Base-by-base conservation (phyloP, 2,113 vertebrate genomes). In the Eidolon helvum region DNA sequence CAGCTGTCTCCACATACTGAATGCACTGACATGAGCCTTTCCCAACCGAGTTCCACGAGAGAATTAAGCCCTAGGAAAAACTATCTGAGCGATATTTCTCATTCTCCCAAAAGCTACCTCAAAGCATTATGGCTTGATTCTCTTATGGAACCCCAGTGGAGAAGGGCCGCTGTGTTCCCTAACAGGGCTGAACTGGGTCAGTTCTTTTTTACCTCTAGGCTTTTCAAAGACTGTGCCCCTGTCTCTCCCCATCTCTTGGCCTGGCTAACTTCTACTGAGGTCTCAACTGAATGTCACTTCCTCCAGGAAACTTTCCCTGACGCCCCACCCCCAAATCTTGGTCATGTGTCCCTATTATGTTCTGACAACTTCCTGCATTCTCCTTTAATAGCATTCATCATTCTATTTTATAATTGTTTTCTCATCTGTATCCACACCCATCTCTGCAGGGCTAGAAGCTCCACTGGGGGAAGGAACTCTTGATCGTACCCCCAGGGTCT, bases 351-450 rank as follows among this genome's bases (percentile, higher is more conserved):
- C 59, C 75, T 90, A 5, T 61, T 35, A 18, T 18, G 1, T 92
- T 16, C 45, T 71, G 26, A 50, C 80, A 59, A 35, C 19, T 71
- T 33, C 65, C 45, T 66, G 19, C 63, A 12, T 28, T 50, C 71
- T 74, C 35, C 57, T 84, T 59, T 78, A 59, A 24, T 69, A 80
- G 33, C 45, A 59, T 74, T 90, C 59, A 68, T 55, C 72, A 10
- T 87, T 91, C 72, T 96, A 1, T 85, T 90, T 83, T 53, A 45
- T 71, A 53, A 84, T 84, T 79, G 57, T 95, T 91, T 84, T 69
- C 61, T 90, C 48, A 40, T 77, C 79, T 43, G 0, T 79, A 50
- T 74, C 28, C 55, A 66, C 7, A 45, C 28, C 19, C 30, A 33
- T 22, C 19, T 21, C 35, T 84, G 0, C 50, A 57, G 10, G 22